A percentile compares a stretch with the other conserved stretches of the same genome.
Conservation (phyloP, 2,888 invertebrate genomes). For the Xylocampa areola region DNA sequence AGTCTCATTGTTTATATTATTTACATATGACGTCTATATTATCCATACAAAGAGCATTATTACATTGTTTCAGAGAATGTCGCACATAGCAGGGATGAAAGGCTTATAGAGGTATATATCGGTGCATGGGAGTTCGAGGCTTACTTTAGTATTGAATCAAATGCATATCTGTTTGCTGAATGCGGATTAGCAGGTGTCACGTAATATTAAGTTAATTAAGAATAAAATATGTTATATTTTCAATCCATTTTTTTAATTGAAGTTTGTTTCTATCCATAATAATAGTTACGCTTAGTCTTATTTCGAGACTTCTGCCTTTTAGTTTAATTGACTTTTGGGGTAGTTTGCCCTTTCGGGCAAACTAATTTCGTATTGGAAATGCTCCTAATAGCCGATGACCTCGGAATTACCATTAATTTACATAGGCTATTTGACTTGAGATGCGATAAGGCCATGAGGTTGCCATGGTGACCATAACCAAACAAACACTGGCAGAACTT, state of each 20-base stretch:
- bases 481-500: slow-evolving; percentile 54
- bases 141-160: slow-evolving; percentile 71
- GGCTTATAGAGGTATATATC: slow-evolving; percentile 78
- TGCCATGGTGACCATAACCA: slow-evolving; percentile 54
- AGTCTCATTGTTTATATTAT: slow-evolving; percentile 4
- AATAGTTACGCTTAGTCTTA: background rate
- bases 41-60: background rate
- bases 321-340: background rate
- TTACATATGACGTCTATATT: slow-evolving; percentile 6
- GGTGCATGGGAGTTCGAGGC: slow-evolving; percentile 82
- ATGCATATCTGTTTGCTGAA: slow-evolving; percentile 81
- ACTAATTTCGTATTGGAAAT: background rate
- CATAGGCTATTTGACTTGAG: slow-evolving; percentile 48
- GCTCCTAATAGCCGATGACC: slow-evolving; percentile 30
- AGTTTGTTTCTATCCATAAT: too few relatives aligned
- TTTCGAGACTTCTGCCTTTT: background rate
- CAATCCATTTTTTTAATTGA: too few relatives aligned
- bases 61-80: slow-evolving; percentile 81
- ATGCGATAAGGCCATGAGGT: slow-evolving; percentile 51
- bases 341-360: slow-evolving; percentile 6
- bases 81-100: slow-evolving; percentile 83
- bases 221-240: background rate
- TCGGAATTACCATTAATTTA: slow-evolving; percentile 53
- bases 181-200: slow-evolving; percentile 71
- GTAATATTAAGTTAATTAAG: slow-evolving; percentile 34